These are phyloP conservation scores for Dasyornis broadbenti DNA, from an alignment of 2,113 vertebrate species.

Conservation along the genomic window DNA sequence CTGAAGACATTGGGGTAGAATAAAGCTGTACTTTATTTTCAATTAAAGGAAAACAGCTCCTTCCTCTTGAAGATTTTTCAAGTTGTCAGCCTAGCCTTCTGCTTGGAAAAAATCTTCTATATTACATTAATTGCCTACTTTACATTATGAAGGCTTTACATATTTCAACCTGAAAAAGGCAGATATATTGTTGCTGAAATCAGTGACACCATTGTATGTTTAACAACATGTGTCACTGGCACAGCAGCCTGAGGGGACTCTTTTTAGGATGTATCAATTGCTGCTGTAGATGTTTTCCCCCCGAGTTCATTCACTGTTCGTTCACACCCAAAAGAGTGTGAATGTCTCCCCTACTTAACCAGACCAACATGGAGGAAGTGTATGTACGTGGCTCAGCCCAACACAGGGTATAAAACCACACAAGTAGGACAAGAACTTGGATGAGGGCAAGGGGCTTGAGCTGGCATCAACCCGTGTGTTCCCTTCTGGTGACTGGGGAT, in stretches of 20 bases:
- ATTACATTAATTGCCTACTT: background rate
- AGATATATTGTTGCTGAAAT: background rate
- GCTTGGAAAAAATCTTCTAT: background rate
- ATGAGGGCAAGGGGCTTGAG: background rate
- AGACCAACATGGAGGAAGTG: background rate
- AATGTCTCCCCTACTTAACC: no score
- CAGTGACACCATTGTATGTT: background rate
- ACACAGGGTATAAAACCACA: rapidly evolving
- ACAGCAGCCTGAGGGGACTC: background rate
- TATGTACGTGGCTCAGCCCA: background rate
- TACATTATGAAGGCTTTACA: rapidly evolving
- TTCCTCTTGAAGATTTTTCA: background rate
- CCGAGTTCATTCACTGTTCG: background rate
- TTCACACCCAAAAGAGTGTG: background rate
- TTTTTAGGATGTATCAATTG: background rate
- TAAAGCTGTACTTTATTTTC: background rate
- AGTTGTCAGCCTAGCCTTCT: background rate
- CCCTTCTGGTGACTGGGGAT: background rate
- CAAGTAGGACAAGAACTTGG: no score
- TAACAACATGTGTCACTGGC: background rate
- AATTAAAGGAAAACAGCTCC: background rate
- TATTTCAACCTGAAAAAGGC: background rate
- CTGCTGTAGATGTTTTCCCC: background rate
- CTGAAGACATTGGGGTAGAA: background rate
- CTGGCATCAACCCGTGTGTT: background rate